phyloP scores from a whole-genome alignment of 2,888 invertebrate genomes.

The Ommatoiulus sabulosus region DNA sequence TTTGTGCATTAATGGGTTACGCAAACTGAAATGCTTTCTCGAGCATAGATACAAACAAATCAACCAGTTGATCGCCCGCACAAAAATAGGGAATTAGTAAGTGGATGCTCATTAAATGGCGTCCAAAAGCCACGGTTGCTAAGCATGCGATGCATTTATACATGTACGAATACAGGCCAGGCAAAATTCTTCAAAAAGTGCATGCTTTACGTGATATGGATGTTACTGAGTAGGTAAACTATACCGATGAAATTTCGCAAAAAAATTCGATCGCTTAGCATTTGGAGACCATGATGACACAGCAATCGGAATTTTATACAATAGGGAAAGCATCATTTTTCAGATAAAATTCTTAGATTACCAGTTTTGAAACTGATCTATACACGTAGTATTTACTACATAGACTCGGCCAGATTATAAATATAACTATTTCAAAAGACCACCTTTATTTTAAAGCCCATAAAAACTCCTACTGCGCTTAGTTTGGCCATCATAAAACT shows the following conservation, averaged over 20 bases:
- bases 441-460: neutral
- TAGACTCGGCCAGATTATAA: neutral
- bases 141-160: neutral
- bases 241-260: neutral
- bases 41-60: neutral
- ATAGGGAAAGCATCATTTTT: neutral
- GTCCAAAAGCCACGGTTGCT: neutral
- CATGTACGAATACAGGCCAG: neutral
- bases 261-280: too few relatives aligned
- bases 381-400: neutral
- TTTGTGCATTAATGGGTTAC: neutral
- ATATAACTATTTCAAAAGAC: neutral
- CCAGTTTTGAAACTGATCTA: constrained; percentile 16
- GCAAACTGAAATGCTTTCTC: neutral
- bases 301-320: too few relatives aligned
- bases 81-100: neutral
- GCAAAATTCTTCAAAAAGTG: neutral
- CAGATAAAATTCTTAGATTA: neutral
- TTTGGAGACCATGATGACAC: too few relatives aligned
- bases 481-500: constrained; percentile 8
- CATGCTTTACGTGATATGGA: neutral
- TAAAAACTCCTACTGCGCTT: neutral
- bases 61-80: neutral
- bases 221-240: neutral
- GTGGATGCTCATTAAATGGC: neutral